Evolutionary conservation across 2,797 vertebrate genomes (phyloP), one percentile per base, ranked within the genome.

Genomic region (Balearica regulorum): DNA sequence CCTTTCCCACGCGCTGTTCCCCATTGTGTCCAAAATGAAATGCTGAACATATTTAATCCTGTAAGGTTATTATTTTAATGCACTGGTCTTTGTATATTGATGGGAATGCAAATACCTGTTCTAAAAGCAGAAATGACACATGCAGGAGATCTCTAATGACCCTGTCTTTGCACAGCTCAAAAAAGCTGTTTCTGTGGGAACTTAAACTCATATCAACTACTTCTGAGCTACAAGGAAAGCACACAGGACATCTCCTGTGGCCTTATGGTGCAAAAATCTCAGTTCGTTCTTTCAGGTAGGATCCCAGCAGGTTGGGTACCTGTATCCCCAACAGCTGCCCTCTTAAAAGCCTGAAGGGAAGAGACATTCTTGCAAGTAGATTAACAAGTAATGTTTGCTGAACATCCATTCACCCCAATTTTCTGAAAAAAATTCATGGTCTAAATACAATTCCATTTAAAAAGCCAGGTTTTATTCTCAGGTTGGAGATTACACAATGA

Each of bases 391-490:
- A 75, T 20, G 10, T 65, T 90, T 91, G 76, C 72, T 77, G 82
- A 93, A 88, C 66, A 93, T 20, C n/a, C 86, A 80, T 55, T 70
- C 48, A 90, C 4, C 25, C 29, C 10, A 25, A 60, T 64, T 68
- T 88, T 62, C 60, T 55, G 48, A 14, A 71, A 62, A 60, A 58
- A 46, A 13, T 2, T 19, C 61, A 54, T 13, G 28, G 25, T 90
- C 65, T 77, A 89, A 93, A 79, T 39, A 66, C 14, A 90, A 66
- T 61, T 83, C 70, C 31, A 83, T 69, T 77, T 49, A 5, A 61
- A 43, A 71, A 75, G 41, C 18, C 82, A 94, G 26, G 24, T 65
- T 97, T 97, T 94, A 91, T 91, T 94, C 35, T 95, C 68, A 61
- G 48, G 83, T 83, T 79, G 71, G n/a, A 94, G 35, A n/a, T 87